Evolutionary conservation across 1,140 invertebrate species (phyloP), one percentile per base, ranked within the genome.

Genomic region (Drosophila paulistorum): DNA sequence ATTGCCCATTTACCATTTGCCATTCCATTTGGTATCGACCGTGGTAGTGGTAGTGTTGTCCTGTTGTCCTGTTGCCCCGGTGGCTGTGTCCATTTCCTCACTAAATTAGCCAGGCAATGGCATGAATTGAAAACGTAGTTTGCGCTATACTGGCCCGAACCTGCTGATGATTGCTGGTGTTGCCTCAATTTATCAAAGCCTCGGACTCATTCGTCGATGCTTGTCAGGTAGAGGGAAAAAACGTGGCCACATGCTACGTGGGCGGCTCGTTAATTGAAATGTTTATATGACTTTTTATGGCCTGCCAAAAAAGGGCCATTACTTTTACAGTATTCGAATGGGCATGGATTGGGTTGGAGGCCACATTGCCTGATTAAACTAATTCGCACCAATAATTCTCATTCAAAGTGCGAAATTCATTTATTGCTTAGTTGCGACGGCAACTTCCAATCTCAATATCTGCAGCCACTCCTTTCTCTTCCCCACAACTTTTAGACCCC

Each of bases 241-340:
- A 74, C 62, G 48, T 69, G 71, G 68, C 63, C 72, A 64, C 42
- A 45, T 45, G 59, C 58, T 71, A 87, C 84, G 84, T 87, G 84
- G 75, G 76, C 71, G 68, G 9, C 74, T 69, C 74, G 81, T 80
- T 87, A 89, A 87, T 87, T 87, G 84, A 87, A 87, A 87, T 87
- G 84, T 89, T 87, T 87, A 87, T 87, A 84, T 87, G 84, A 84
- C 81, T 89, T 89, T 86, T 89, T 87, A 89, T 87, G 85, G 84
- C 66, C 84, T 87, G 83, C 73, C 84, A 77, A 87, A 87, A 51
- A 84, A 83, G 84, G 72, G 68, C 86, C 84, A 86, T 87, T 89
- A 83, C 83, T 73, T 79, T 89, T 80, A 87, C 77, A 77, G 70
- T 59, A 77, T 77, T 87, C 73, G 77, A 80, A 87, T 87, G 80